phyloP scores from a whole-genome alignment of 2,888 invertebrate genomes.

The Leistus spinibarbis region DNA sequence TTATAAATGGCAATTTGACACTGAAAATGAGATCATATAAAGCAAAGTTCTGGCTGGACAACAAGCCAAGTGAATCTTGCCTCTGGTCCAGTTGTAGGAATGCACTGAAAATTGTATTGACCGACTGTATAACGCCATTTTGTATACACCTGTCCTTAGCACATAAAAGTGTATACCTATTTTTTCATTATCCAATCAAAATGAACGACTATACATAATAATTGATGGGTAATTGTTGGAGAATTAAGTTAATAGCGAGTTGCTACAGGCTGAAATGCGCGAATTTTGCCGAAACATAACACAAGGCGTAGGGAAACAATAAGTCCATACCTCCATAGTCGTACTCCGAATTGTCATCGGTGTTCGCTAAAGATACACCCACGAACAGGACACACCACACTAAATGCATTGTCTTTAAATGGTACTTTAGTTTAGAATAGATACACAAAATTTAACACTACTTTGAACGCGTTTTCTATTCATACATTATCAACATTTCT shows the following conservation, averaged over 20 bases:
- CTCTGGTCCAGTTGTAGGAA: conserved; percentile 31
- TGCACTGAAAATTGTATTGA: conserved; percentile 44
- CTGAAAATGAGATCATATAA: conserved; percentile 30
- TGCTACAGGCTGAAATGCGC: too few species aligned
- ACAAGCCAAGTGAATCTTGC: conserved; percentile 14
- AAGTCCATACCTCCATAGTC: conserved; percentile 32
- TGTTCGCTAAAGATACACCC: conserved; percentile 26
- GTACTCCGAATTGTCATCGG: conserved; percentile 29
- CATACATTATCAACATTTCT: conserved; percentile 35
- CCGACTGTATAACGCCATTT: conserved; percentile 44
- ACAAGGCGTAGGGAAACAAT: neutral
- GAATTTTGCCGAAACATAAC: neutral
- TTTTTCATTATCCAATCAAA: neutral
- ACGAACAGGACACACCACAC: conserved; percentile 31
- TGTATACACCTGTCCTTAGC: conserved; percentile 44
- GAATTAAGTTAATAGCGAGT: too few species aligned
- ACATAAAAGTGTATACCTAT: neutral
- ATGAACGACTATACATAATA: neutral
- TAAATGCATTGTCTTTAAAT: conserved; percentile 4
- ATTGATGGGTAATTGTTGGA: too few species aligned
- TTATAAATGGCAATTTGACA: neutral
- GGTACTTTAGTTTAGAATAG: neutral
- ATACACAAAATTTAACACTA: conserved; percentile 24
- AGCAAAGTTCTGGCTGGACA: conserved; percentile 21
- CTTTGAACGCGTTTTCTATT: conserved; percentile 6